phyloP scores from a whole-genome alignment of 2,888 invertebrate genomes.

The Abrostola tripartita region DNA sequence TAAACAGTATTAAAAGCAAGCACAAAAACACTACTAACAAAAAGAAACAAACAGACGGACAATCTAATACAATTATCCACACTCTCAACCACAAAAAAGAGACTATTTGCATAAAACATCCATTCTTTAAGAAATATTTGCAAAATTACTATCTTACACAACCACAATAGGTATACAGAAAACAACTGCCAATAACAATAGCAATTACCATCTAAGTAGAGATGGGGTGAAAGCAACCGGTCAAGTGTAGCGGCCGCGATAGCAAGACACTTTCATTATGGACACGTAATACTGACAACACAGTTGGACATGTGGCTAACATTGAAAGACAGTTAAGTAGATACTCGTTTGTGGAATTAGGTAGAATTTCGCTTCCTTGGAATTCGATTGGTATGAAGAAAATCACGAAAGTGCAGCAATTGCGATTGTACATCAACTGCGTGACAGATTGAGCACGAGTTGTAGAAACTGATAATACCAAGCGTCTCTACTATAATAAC shows the following conservation, averaged over 20 bases:
- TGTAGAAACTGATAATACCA: no score
- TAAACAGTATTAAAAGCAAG: conserved; percentile 28
- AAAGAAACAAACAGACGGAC: conserved; percentile 14
- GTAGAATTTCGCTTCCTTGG: background rate
- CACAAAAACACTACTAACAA: background rate
- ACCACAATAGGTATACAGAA: conserved; percentile 28
- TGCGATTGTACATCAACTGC: background rate
- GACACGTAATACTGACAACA: conserved; percentile 40
- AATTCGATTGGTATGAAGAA: background rate
- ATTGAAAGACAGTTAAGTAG: background rate
- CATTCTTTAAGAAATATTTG: conserved; percentile 7
- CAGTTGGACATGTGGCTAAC: conserved; percentile 2
- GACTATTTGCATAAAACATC: conserved; percentile 26
- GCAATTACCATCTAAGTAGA: conserved; percentile 34
- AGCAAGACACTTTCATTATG: conserved; percentile 48
- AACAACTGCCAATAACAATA: conserved; percentile 36
- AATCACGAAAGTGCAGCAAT: conserved; percentile 4
- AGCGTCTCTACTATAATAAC: no score
- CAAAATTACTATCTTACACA: conserved; percentile 14
- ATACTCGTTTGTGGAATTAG: background rate
- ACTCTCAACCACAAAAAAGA: conserved; percentile 29
- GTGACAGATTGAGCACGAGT: background rate
- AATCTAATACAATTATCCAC: conserved; percentile 28
- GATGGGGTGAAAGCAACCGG: conserved; percentile 72
- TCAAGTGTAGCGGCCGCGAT: conserved; percentile 60